Conservation (phyloP, 2,888 invertebrate species). For the Aspidapion aeneum region DNA sequence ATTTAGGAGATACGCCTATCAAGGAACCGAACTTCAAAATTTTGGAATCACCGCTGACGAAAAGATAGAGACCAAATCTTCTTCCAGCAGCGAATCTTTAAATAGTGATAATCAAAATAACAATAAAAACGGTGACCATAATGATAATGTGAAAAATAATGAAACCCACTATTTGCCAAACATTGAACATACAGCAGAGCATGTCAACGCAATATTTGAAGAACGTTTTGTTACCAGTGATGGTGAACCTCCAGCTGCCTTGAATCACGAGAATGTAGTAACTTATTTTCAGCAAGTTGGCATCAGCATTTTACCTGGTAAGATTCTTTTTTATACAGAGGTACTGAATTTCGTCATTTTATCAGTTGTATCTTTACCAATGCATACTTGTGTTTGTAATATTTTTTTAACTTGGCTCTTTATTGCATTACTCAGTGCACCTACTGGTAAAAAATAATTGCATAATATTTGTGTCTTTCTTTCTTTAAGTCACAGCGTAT, state of each 20-base stretch:
- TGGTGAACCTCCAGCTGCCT: not conserved
- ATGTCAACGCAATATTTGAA: not conserved
- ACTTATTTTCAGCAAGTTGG: conserved; percentile 31
- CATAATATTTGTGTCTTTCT: too few species aligned
- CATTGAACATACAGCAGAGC: not conserved
- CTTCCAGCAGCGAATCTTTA: conserved; percentile 9
- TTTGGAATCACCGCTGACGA: conserved; percentile 3
- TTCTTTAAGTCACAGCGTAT: too few species aligned
- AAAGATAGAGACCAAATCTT: conserved; percentile 1
- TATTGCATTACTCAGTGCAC: too few species aligned
- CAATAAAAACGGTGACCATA: not conserved
- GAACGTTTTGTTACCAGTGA: not conserved
- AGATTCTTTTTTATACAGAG: too few species aligned
- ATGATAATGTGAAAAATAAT: too few species aligned
- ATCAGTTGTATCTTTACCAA: too few species aligned
- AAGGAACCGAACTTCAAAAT: conserved; percentile 19
- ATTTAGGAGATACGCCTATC: conserved; percentile 16
- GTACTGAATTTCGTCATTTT: not conserved
- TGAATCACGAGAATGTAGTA: conserved; percentile 21
- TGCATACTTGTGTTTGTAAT: too few species aligned
- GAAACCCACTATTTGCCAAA: too few species aligned
- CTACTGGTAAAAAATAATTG: too few species aligned
- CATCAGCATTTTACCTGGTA: conserved; percentile 32
- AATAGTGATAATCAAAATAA: not conserved
- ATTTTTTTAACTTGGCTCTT: too few species aligned